Evolutionary conservation across 1,140 invertebrate species (phyloP).

Genomic region (Drosophila nasuta): DNA sequence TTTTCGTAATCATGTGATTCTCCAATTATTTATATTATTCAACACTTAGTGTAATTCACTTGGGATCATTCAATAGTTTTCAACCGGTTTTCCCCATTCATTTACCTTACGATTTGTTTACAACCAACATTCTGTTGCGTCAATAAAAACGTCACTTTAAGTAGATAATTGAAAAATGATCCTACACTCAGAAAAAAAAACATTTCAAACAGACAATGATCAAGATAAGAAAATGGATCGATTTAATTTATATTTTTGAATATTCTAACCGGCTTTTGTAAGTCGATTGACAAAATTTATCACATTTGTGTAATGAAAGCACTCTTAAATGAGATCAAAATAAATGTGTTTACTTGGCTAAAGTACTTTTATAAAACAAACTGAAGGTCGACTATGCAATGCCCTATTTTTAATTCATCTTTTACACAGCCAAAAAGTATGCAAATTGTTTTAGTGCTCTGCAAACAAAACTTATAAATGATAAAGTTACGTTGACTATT

Average conservation of each 20-base stretch:
- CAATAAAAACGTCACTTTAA: conserved; percentile 16
- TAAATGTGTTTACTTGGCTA: not conserved
- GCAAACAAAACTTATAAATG: not conserved
- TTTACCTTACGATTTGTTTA: conserved; percentile 11
- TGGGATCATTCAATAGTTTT: not conserved
- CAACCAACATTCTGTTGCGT: not conserved
- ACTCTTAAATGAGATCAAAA: not conserved
- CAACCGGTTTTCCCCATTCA: conserved; percentile 38
- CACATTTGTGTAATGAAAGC: not conserved
- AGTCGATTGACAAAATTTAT: not conserved
- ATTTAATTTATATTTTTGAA: not conserved
- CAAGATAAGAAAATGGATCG: not conserved
- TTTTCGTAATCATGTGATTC: conserved; percentile 26
- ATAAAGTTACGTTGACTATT: not conserved
- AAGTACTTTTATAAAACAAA: not conserved
- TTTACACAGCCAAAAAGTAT: not conserved
- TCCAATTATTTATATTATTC: conserved; percentile 16
- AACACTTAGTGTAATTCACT: conserved; percentile 10
- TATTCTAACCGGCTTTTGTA: not conserved
- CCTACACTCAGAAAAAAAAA: not conserved
- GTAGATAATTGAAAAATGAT: not conserved
- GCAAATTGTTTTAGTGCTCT: not conserved
- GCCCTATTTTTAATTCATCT: not conserved
- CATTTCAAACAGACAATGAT: not conserved
- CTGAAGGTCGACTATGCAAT: not conserved